Conservation (phyloP, 1,140 invertebrate genomes). For the Proctacanthus coquilletti region DNA sequence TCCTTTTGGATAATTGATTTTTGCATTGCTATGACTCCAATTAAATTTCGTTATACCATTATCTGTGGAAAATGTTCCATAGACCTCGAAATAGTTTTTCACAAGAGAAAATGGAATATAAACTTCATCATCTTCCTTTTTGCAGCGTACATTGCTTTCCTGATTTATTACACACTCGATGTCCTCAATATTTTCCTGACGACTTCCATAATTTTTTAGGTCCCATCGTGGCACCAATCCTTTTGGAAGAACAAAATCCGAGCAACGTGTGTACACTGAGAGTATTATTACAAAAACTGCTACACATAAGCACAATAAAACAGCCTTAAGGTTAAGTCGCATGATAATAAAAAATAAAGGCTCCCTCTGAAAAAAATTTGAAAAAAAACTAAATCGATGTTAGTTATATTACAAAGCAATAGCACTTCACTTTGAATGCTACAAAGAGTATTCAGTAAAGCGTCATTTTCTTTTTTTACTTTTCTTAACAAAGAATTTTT, state of each 20-base stretch:
- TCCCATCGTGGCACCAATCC: slow-evolving; percentile 17
- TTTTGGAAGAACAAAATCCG: slow-evolving; percentile 27
- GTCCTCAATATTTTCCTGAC: slow-evolving; percentile 34
- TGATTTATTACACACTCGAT: slow-evolving; percentile 85
- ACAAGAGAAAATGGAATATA: slow-evolving; percentile 87
- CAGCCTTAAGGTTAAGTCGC: slow-evolving; percentile 39
- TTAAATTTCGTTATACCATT: slow-evolving; percentile 65
- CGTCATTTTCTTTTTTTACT: slow-evolving; percentile 2
- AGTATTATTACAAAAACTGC: slow-evolving; percentile 34
- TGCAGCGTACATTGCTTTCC: slow-evolving; percentile 69
- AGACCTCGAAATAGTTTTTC: slow-evolving; percentile 86
- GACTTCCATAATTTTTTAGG: slow-evolving; percentile 2
- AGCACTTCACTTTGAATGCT: slow-evolving; percentile 11
- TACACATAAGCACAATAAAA: slow-evolving; percentile 32
- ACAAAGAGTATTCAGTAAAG: slow-evolving; percentile 3
- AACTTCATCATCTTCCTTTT: slow-evolving; percentile 72
- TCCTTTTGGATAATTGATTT: slow-evolving; percentile 73
- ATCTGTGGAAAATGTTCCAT: slow-evolving; percentile 25
- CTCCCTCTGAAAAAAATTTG: slow-evolving; percentile 13
- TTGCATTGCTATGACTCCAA: slow-evolving; percentile 89
- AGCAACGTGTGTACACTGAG: slow-evolving; percentile 38
- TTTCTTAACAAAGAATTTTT: slow-evolving; percentile 4
- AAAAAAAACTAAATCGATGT: slow-evolving; percentile 8
- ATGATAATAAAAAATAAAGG: slow-evolving; percentile 35
- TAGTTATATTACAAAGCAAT: slow-evolving; percentile 6